phyloP scores from a whole-genome alignment of 2,888 invertebrate genomes.

The Hybos culiciformis region DNA sequence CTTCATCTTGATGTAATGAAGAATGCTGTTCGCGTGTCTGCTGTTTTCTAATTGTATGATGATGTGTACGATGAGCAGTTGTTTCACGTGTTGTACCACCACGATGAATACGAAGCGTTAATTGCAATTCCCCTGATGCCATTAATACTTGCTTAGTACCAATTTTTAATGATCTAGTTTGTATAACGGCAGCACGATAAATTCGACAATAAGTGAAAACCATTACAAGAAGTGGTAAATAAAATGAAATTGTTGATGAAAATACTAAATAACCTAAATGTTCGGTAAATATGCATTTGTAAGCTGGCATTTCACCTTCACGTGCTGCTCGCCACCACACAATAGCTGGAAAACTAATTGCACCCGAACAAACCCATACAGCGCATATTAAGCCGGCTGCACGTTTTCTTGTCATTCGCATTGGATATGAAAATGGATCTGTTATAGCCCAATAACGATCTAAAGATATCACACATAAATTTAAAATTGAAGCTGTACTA shows the following conservation, averaged over 20 bases:
- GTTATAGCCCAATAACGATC: slow-evolving; percentile 99
- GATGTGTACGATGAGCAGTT: slow-evolving; percentile 14
- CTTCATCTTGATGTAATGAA: neutral
- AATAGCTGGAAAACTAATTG: slow-evolving; percentile 97
- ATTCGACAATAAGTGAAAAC: slow-evolving; percentile 96
- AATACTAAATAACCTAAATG: slow-evolving; percentile 92
- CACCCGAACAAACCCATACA: slow-evolving; percentile 93
- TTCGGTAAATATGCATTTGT: slow-evolving; percentile 91
- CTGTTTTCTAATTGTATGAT: slow-evolving; percentile 16
- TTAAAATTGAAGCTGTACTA: slow-evolving; percentile 93
- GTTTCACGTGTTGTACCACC: slow-evolving; percentile 66
- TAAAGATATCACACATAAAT: slow-evolving; percentile 90
- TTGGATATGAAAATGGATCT: slow-evolving; percentile 94
- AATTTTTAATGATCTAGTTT: slow-evolving; percentile 77
- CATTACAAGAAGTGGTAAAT: slow-evolving; percentile 92
- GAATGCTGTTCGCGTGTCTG: neutral
- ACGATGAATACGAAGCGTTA: slow-evolving; percentile 85
- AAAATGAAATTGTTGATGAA: slow-evolving; percentile 95
- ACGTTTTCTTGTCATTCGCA: slow-evolving; percentile 78
- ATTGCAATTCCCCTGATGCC: slow-evolving; percentile 70
- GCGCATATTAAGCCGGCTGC: slow-evolving; percentile 80
- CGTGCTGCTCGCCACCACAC: slow-evolving; percentile 89
- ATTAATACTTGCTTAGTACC: slow-evolving; percentile 84
- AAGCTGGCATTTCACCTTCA: slow-evolving; percentile 62
- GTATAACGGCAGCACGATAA: slow-evolving; percentile 84